Percentiles rank a stretch among this genome's conserved stretches.
Conservation (phyloP, 37 sponge, comb jelly and placozoan genomes). For the Petrosia ficiformis region DNA sequence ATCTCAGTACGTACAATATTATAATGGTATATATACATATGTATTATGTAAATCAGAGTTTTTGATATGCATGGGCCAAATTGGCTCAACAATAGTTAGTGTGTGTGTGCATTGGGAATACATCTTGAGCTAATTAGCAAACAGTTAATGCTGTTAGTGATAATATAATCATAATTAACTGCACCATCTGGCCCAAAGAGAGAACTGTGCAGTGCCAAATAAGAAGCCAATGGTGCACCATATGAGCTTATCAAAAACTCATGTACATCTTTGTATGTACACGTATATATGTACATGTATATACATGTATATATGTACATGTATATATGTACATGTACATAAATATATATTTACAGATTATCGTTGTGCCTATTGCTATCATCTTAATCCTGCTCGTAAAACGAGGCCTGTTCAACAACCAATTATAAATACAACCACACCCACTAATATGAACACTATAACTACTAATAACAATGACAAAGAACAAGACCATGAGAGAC, state of each 20-base stretch:
- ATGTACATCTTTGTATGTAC: background rate
- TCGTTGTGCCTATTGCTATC: constrained; percentile 96
- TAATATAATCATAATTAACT: too few relatives aligned
- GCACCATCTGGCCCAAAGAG: too few relatives aligned
- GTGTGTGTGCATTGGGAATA: too few relatives aligned
- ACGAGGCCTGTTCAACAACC: constrained; percentile 36
- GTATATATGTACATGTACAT: background rate
- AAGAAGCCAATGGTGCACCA: too few relatives aligned
- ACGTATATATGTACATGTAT: too few relatives aligned
- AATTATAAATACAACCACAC: background rate
- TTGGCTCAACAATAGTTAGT: too few relatives aligned
- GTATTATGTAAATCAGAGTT: background rate
- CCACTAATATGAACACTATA: background rate
- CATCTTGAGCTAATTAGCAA: too few relatives aligned
- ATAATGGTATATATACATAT: background rate
- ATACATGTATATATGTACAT: background rate
- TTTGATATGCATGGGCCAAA: too few relatives aligned
- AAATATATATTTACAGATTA: constrained; percentile 28
- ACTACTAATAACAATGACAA: background rate
- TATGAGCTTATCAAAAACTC: background rate
- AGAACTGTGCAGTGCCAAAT: too few relatives aligned
- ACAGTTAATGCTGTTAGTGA: too few relatives aligned
- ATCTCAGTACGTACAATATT: constrained; percentile 25
- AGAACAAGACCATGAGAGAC: background rate
- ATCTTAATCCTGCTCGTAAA: constrained; percentile 80